phyloP scores from a whole-genome alignment of 2,797 vertebrate genomes.

The Micromesistius poutassou region DNA sequence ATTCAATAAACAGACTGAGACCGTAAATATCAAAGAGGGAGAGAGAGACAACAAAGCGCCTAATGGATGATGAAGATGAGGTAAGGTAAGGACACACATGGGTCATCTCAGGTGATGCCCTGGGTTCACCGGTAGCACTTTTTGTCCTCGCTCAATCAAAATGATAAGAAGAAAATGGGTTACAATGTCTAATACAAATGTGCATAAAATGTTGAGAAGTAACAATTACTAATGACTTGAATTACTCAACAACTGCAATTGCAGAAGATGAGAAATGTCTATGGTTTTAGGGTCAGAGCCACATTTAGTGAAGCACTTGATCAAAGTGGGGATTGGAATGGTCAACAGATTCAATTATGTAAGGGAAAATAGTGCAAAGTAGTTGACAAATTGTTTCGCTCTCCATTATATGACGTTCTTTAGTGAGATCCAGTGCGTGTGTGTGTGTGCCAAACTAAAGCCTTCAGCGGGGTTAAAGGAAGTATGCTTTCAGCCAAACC shows the following conservation, averaged over 20 bases:
- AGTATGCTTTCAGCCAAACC: conserved; percentile 1
- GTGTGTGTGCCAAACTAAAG: neutral
- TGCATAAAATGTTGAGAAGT: neutral
- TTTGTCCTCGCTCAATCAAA: neutral
- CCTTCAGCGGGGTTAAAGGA: neutral
- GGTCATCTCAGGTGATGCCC: conserved; percentile 9
- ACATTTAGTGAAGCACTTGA: neutral
- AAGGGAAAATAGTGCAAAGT: neutral
- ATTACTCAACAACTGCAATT: neutral
- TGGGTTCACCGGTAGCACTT: neutral
- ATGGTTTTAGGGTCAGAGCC: neutral
- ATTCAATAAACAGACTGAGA: neutral
- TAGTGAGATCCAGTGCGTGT: neutral
- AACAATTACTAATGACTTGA: neutral
- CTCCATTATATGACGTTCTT: neutral
- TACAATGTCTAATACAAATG: neutral
- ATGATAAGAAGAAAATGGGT: neutral
- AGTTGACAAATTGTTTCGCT: neutral
- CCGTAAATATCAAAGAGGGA: neutral
- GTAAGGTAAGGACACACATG: neutral
- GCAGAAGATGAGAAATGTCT: neutral
- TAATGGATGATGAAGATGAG: neutral
- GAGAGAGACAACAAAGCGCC: conserved; percentile 1
- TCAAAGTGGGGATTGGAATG: neutral
- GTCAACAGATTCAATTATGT: neutral